A percentile compares a stretch with the other conserved stretches of the same genome.
Conservation (phyloP, 2,888 invertebrate species). For the Molorchus minor region DNA sequence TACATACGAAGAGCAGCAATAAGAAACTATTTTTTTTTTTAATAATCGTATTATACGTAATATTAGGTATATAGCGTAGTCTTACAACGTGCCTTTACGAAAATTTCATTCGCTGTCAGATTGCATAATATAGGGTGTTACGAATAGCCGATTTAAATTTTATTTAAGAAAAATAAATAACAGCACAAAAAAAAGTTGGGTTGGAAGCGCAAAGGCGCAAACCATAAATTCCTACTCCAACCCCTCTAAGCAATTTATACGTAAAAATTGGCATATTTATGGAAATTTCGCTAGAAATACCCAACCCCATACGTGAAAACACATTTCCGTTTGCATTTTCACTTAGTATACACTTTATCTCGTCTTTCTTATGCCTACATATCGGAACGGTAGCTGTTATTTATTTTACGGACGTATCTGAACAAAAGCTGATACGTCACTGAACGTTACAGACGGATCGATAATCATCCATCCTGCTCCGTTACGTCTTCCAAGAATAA, state of each 20-base stretch:
- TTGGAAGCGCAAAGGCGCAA: background rate
- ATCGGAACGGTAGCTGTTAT: background rate
- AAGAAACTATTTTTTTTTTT: too few species aligned
- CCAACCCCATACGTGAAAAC: slow-evolving; percentile 4
- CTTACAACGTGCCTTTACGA: too few species aligned
- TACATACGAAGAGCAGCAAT: too few species aligned
- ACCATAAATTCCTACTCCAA: slow-evolving; percentile 7
- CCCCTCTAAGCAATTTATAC: slow-evolving; percentile 12
- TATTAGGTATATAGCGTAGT: too few species aligned
- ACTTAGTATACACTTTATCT: slow-evolving; percentile 11
- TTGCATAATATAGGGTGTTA: slow-evolving; percentile 2
- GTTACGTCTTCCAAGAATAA: too few species aligned
- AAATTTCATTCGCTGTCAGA: slow-evolving; percentile 1
- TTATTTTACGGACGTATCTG: slow-evolving; percentile 5
- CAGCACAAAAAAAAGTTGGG: slow-evolving; percentile 1
- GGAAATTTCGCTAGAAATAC: slow-evolving; percentile 10
- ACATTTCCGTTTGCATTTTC: slow-evolving; percentile 17
- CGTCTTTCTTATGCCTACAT: slow-evolving; percentile 7
- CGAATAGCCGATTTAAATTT: slow-evolving; percentile 10
- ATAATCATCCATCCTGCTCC: too few species aligned
- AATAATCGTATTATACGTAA: too few species aligned
- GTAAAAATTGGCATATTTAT: slow-evolving; percentile 18
- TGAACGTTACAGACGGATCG: background rate
- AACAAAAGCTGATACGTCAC: background rate
- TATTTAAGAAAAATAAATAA: slow-evolving; percentile 10